phyloP scores from a whole-genome alignment of 2,797 vertebrate genomes.

The Lemur catta region DNA sequence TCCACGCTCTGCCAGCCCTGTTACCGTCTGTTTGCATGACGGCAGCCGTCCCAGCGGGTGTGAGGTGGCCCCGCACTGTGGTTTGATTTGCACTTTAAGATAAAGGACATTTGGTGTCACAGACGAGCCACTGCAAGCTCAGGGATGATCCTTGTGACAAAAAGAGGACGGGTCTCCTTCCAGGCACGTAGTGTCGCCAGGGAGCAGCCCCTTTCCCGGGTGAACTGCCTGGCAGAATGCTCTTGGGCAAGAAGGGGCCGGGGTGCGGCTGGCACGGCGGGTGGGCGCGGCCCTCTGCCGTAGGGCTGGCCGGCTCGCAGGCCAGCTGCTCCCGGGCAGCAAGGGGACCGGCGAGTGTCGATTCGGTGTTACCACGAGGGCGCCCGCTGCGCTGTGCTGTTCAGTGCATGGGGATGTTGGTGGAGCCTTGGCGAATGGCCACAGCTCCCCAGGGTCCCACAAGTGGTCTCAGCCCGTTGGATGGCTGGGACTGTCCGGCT shows the following conservation, averaged over 20 bases:
- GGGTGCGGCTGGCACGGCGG: too few relatives aligned
- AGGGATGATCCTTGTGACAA: background rate
- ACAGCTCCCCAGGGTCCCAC: background rate
- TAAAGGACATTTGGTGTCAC: background rate
- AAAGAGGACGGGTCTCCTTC: background rate
- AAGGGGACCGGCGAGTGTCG: background rate
- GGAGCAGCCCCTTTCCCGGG: too few relatives aligned
- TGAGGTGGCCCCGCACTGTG: background rate
- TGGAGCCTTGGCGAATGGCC: background rate
- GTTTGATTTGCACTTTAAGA: background rate
- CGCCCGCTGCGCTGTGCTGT: too few relatives aligned
- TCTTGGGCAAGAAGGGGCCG: too few relatives aligned
- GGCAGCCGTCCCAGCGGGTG: too few relatives aligned
- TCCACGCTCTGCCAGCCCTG: background rate
- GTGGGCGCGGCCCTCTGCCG: background rate
- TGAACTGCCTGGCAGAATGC: too few relatives aligned
- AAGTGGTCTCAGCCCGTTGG: background rate
- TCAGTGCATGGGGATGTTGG: background rate
- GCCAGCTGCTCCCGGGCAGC: background rate
- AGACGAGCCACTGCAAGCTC: background rate
- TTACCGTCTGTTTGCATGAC: background rate
- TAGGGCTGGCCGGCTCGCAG: background rate
- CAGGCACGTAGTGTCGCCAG: too few relatives aligned
- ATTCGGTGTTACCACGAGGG: background rate
- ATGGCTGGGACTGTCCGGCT: background rate